These are phyloP conservation scores for Dendropsophus ebraccatus DNA, from an alignment of 2,113 vertebrate genomes.

Conservation along the genomic window DNA sequence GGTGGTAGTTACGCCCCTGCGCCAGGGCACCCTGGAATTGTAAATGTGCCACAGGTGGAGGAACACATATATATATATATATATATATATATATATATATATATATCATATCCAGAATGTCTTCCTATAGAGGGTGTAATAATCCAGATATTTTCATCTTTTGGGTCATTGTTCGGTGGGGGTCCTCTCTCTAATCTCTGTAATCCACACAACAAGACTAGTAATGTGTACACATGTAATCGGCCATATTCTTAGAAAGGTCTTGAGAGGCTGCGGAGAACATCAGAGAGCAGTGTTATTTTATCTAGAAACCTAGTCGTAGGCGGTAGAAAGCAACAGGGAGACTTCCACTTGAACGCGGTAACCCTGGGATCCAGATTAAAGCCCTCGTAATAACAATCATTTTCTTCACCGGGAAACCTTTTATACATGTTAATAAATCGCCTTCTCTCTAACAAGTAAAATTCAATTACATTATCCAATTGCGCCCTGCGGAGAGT, in stretches of 20 bases:
- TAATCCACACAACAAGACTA: not conserved
- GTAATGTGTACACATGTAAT: not conserved
- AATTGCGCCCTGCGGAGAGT: not conserved
- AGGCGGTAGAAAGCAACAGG: not conserved
- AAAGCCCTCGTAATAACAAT: slow-evolving; percentile 42
- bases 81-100: no score
- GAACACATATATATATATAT: no score
- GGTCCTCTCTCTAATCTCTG: not conserved
- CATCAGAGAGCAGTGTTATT: not conserved
- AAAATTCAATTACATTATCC: slow-evolving; percentile 16
- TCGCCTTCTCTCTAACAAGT: not conserved
- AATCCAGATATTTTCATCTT: not conserved
- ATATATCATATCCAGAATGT: no score
- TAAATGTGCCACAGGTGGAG: no score
- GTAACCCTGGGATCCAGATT: slow-evolving; percentile 18
- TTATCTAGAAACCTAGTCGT: not conserved
- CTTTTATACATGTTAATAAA: not conserved
- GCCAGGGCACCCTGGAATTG: no score
- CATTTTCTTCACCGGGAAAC: not conserved
- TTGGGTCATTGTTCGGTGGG: not conserved
- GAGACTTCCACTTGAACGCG: not conserved
- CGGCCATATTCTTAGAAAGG: not conserved
- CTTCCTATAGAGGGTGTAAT: no score
- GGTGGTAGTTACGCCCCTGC: no score
- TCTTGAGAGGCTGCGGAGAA: not conserved